Percentiles rank a stretch among this genome's conserved stretches.
phyloP scores from a whole-genome alignment of 1,140 invertebrate genomes.

The Zaprionus gabonicus region DNA sequence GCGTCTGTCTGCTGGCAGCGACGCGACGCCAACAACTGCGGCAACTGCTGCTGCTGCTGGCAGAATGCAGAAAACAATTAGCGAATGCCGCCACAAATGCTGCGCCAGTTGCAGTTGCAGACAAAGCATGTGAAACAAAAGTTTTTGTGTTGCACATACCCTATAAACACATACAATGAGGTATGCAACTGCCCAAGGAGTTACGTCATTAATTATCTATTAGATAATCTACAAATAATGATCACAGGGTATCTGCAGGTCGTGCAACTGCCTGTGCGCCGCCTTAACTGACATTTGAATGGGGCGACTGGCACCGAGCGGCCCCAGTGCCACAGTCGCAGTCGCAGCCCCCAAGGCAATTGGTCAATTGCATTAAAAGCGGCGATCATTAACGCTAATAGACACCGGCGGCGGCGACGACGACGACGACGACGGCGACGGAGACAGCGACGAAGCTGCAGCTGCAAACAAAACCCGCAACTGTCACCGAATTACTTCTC shows the following conservation, averaged over 20 bases:
- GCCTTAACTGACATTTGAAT: conserved; percentile 78
- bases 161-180: neutral
- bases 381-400: conserved; percentile 81
- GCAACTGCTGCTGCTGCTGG: conserved; percentile 20
- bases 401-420: conserved; percentile 24
- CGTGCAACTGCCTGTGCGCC: conserved; percentile 5
- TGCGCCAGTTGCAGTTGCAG: conserved; percentile 9
- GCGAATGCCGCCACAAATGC: conserved; percentile 58
- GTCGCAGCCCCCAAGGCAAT: conserved; percentile 50
- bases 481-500: conserved; percentile 49
- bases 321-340: conserved; percentile 35
- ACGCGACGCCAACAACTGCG: conserved; percentile 1
- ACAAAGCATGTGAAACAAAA: conserved; percentile 62
- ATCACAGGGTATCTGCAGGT: neutral
- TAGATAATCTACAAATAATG: neutral
- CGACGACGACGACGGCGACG: conserved; percentile 1
- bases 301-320: conserved; percentile 68
- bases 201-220: neutral
- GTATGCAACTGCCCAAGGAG: neutral
- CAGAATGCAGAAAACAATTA: conserved; percentile 64
- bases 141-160: conserved; percentile 4
- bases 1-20: neutral
- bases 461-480: conserved; percentile 44
- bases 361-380: conserved; percentile 78
- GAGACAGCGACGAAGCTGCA: conserved; percentile 15